These are phyloP conservation scores for Lithophane semibrunnea DNA, from an alignment of 2,888 invertebrate genomes.

Conservation along the genomic window DNA sequence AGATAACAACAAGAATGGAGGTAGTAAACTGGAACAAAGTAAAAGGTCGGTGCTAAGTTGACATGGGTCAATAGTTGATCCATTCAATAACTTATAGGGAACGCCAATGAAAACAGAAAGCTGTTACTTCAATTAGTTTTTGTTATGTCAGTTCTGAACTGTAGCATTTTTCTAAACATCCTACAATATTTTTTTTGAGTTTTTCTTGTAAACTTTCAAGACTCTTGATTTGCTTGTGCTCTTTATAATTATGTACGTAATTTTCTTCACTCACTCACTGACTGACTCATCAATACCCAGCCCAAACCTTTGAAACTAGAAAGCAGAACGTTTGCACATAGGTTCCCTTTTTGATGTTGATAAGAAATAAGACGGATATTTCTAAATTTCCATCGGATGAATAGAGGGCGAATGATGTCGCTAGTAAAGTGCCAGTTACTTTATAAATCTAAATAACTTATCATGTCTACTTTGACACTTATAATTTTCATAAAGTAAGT, in stretches of 20 bases:
- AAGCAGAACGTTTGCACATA: not conserved
- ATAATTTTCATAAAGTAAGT: not conserved
- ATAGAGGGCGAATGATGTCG: too few species aligned
- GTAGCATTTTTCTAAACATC: slow-evolving; percentile 21
- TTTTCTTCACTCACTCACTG: not conserved
- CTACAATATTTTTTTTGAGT: not conserved
- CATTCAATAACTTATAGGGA: slow-evolving; percentile 44
- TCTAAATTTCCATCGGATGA: too few species aligned
- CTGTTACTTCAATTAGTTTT: slow-evolving; percentile 49
- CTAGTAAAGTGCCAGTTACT: not conserved
- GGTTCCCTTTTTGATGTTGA: too few species aligned
- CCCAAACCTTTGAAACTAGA: not conserved
- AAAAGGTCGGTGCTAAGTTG: slow-evolving; percentile 24
- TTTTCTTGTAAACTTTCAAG: not conserved
- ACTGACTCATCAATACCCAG: not conserved
- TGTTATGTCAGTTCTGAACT: slow-evolving; percentile 44
- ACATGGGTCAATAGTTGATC: slow-evolving; percentile 48
- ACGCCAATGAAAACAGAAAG: slow-evolving; percentile 51
- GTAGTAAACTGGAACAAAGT: slow-evolving; percentile 34
- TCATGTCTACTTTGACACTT: not conserved
- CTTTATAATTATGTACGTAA: not conserved
- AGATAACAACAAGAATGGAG: slow-evolving; percentile 4
- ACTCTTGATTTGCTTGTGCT: not conserved
- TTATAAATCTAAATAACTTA: not conserved
- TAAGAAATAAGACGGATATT: not conserved